Percentiles rank a stretch among this genome's conserved stretches.
phyloP scores from a whole-genome alignment of 2,797 vertebrate species.

The Ctenosaura bakeri region DNA sequence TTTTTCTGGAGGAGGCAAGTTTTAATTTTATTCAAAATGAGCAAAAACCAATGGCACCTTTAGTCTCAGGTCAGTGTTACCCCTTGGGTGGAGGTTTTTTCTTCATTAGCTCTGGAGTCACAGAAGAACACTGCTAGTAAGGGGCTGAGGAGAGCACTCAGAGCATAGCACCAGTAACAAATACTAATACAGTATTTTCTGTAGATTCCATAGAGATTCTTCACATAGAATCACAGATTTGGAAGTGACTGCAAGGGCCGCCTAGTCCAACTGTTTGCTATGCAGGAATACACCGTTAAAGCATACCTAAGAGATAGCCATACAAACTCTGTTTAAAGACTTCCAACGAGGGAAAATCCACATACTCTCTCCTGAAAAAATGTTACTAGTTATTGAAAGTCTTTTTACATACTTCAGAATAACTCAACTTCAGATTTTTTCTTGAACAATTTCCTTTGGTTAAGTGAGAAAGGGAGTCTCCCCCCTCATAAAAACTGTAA shows the following conservation, averaged over 20 bases:
- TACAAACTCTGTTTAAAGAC: too few relatives aligned
- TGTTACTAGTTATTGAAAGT: background rate
- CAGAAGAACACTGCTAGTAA: too few relatives aligned
- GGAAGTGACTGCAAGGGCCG: too few relatives aligned
- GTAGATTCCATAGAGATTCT: background rate
- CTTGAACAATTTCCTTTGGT: background rate
- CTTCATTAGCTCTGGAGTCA: background rate
- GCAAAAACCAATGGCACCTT: background rate
- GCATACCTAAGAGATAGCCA: too few relatives aligned
- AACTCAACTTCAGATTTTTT: background rate
- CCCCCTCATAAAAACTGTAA: background rate
- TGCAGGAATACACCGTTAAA: too few relatives aligned
- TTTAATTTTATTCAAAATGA: background rate
- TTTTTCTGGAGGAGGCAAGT: background rate
- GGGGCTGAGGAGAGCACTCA: background rate
- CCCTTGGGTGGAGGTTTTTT: background rate
- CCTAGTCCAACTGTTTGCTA: too few relatives aligned
- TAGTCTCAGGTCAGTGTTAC: too few relatives aligned
- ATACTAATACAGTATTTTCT: background rate
- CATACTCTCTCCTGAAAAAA: background rate
- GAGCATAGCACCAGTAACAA: background rate
- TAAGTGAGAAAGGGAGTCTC: background rate
- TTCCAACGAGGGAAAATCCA: background rate
- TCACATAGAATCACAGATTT: background rate
- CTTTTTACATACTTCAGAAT: background rate